phyloP scores from a whole-genome alignment of 2,797 vertebrate genomes.

The Mycteria americana region DNA sequence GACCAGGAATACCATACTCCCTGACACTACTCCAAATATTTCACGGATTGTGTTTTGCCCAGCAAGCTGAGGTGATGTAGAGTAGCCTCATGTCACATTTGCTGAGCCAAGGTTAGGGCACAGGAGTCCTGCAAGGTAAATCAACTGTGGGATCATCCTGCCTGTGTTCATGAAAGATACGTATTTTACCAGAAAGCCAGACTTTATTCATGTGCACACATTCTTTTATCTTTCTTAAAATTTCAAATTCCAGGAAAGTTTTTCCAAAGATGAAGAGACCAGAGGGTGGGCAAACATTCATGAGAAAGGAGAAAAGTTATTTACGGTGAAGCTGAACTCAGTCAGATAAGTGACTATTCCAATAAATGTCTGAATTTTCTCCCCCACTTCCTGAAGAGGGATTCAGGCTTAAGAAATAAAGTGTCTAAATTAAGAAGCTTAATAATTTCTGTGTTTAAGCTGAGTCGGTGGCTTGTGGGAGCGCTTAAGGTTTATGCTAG shows the following conservation, averaged over 20 bases:
- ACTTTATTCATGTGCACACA: background rate
- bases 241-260: background rate
- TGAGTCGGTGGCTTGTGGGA: slow-evolving; percentile 65
- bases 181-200: background rate
- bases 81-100: background rate
- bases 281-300: background rate
- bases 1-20: background rate
- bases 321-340: slow-evolving; percentile 46
- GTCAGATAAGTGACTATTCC: slow-evolving; percentile 65
- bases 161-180: background rate
- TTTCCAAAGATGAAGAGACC: background rate
- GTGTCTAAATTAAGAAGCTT: slow-evolving; percentile 78
- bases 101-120: background rate
- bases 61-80: background rate
- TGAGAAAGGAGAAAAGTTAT: slow-evolving; percentile 26
- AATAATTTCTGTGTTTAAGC: slow-evolving; percentile 72
- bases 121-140: background rate
- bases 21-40: background rate
- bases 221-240: background rate
- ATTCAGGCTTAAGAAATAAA: slow-evolving; percentile 69
- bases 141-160: background rate
- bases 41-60: background rate
- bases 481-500: slow-evolving; percentile 63
- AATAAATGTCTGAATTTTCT: slow-evolving; percentile 58
- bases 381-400: slow-evolving; percentile 27